These are phyloP conservation scores for Sylvia atricapilla DNA, from an alignment of 2,113 vertebrate species.

Conservation along the genomic window DNA sequence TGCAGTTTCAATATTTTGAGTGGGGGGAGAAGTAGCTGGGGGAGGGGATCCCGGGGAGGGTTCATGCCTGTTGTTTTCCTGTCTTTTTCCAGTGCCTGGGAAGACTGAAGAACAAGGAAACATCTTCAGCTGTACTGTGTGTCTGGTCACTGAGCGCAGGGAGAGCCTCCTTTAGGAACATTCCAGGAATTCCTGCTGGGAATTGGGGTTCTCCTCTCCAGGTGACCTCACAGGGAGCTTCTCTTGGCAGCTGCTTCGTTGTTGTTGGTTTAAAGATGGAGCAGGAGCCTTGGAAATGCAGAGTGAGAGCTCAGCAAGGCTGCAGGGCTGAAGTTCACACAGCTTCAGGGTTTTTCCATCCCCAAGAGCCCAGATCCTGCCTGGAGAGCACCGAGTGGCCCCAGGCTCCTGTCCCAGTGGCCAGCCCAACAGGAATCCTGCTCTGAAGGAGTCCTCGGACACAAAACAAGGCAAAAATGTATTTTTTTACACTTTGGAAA, in stretches of 20 bases:
- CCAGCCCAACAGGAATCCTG: not conserved
- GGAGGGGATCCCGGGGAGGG: conserved; percentile 3
- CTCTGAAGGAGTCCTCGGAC: not conserved
- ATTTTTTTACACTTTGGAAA: conserved; percentile 2
- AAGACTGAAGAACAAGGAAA: conserved; percentile 54
- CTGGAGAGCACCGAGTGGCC: not conserved
- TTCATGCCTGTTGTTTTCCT: conserved; percentile 42
- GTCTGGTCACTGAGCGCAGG: conserved; percentile 12
- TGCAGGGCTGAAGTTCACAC: not conserved
- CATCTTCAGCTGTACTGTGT: not conserved
- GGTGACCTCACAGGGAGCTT: not conserved
- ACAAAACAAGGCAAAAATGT: not conserved
- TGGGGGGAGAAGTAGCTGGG: conserved; percentile 44
- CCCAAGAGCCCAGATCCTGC: accelerated
- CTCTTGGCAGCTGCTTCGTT: not conserved
- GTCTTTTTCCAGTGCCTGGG: conserved; percentile 27
- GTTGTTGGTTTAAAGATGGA: not conserved
- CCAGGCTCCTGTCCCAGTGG: not conserved
- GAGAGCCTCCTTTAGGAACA: conserved; percentile 2
- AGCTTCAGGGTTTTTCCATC: not conserved
- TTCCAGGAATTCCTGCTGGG: not conserved
- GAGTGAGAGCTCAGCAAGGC: not conserved
- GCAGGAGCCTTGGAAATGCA: not conserved
- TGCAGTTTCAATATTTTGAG: conserved; percentile 70
- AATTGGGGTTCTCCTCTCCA: not conserved